Conservation (phyloP, 2,888 invertebrate species). For the Phaonia tiefii region DNA sequence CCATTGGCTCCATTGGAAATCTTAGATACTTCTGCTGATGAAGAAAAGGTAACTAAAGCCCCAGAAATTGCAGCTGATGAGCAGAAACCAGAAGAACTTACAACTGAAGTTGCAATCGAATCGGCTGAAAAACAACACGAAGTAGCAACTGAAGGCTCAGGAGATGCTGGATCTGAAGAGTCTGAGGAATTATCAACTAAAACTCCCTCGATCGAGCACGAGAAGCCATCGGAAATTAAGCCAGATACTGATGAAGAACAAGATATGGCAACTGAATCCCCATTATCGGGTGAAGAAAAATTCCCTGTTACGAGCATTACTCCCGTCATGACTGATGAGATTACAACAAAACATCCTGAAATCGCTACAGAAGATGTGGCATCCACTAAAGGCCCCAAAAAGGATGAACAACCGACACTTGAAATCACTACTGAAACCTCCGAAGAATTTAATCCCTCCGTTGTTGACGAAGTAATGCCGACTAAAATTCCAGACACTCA, state of each 20-base stretch:
- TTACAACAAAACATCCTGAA: constrained; percentile 8
- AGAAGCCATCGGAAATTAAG: neutral
- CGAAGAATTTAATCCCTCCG: neutral
- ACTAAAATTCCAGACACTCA: constrained; percentile 9
- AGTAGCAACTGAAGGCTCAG: neutral
- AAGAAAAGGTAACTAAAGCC: neutral
- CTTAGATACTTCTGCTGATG: neutral
- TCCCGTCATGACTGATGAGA: constrained; percentile 12
- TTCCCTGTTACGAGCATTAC: neutral
- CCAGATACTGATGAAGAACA: constrained; percentile 11
- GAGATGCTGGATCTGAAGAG: constrained; percentile 4
- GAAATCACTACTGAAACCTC: constrained; percentile 6
- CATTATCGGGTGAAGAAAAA: neutral
- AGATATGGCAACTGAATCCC: constrained; percentile 25
- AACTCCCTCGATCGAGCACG: constrained; percentile 29
- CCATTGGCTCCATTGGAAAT: neutral
- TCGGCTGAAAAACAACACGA: neutral
- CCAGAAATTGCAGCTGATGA: neutral
- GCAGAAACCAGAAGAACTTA: constrained; percentile 1
- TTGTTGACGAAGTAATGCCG: neutral
- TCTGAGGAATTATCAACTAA: constrained; percentile 28
- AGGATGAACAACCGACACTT: constrained; percentile 6
- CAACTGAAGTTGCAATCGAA: constrained; percentile 13
- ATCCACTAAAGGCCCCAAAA: constrained; percentile 9
- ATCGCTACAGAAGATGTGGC: constrained; percentile 5